Conservation (phyloP, 2,797 vertebrate species). For the Peromyscus eremicus region DNA sequence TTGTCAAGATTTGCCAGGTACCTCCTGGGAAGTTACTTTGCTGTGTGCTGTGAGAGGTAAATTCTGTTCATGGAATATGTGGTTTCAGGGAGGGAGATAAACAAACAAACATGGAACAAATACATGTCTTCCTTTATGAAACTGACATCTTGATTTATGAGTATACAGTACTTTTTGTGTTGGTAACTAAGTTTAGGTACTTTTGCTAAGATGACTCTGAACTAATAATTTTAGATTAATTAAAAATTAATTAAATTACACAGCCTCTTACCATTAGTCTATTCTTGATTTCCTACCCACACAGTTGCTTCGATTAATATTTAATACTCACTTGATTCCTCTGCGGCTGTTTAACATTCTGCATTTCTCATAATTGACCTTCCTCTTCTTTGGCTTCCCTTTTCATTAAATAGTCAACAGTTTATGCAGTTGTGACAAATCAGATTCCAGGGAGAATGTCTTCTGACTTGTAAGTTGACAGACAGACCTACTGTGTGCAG, state of each 20-base stretch:
- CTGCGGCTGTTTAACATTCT: conserved; percentile 8
- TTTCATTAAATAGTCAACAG: conserved; percentile 45
- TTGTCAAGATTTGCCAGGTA: neutral
- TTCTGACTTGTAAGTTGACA: conserved; percentile 39
- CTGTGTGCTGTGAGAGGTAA: neutral
- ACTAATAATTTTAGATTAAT: conserved; percentile 39
- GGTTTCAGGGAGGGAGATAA: neutral
- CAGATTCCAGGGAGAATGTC: neutral
- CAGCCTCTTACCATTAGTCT: neutral
- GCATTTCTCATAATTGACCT: conserved; percentile 32
- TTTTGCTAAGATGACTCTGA: neutral
- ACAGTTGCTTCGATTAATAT: conserved; percentile 48
- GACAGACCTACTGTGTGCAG: neutral
- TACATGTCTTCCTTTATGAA: neutral
- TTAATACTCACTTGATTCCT: neutral
- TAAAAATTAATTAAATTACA: neutral
- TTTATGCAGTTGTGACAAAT: neutral
- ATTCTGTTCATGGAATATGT: conserved; percentile 21
- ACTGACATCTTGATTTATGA: conserved; percentile 38
- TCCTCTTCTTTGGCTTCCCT: conserved; percentile 9
- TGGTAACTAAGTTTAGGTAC: conserved; percentile 43
- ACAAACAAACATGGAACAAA: neutral
- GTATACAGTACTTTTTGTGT: neutral
- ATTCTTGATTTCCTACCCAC: conserved; percentile 9
- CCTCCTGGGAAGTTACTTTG: neutral